A percentile compares a stretch with the other conserved stretches of the same genome.
Evolutionary conservation across 2,888 invertebrate genomes (phyloP).

Genomic region (Antheraea yamamai): DNA sequence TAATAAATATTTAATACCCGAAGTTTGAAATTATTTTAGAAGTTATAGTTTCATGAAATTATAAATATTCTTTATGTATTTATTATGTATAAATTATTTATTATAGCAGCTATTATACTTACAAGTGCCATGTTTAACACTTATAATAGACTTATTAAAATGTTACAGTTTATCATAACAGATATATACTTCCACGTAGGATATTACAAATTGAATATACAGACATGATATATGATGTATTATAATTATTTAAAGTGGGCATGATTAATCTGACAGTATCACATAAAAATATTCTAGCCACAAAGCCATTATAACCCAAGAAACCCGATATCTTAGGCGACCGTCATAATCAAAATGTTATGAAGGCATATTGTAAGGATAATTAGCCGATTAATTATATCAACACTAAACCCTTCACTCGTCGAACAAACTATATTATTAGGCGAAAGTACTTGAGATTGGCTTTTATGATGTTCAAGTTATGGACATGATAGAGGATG

Average conservation of each 20-base stretch:
- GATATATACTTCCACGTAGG: no score
- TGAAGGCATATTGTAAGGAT: background rate
- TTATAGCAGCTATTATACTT: no score
- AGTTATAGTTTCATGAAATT: no score
- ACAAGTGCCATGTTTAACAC: no score
- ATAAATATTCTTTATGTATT: no score
- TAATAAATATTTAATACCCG: no score
- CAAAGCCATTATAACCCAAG: background rate
- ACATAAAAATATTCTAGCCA: background rate
- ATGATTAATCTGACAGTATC: background rate
- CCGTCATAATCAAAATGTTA: background rate
- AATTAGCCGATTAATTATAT: constrained; percentile 1
- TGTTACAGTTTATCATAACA: no score
- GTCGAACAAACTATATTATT: background rate
- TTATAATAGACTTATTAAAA: no score
- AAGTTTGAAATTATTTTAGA: no score
- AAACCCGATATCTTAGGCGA: background rate
- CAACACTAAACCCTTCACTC: background rate
- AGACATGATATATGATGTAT: no score
- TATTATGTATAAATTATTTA: no score
- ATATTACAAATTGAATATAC: no score
- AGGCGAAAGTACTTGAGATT: background rate
- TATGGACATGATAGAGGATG: background rate
- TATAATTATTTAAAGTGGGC: background rate
- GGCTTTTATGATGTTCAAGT: background rate